Base-by-base conservation (phyloP, 2,888 invertebrate species). In the Cerastis leucographa region DNA sequence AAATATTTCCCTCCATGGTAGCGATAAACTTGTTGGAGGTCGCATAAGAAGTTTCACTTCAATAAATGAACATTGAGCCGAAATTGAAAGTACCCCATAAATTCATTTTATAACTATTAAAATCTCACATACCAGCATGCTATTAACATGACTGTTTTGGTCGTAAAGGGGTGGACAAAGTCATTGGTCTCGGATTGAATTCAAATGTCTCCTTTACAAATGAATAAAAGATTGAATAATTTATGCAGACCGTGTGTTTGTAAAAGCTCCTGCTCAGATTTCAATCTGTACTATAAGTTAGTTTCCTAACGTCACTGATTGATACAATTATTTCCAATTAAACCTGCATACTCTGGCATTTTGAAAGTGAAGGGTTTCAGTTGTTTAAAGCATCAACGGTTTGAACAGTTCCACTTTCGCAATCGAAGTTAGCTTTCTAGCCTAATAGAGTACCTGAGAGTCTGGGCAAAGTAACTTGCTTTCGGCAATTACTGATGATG, bases 61-160 rank as follows among this genome's bases (percentile, higher is more conserved):
- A n/a, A n/a, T n/a, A n/a, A n/a, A n/a, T n/a, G n/a, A n/a, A n/a
- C n/a, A n/a, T n/a, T n/a, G n/a, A n/a, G n/a, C 61, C 14, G 8
- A 71, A 64, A 62, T 68, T 71, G 51, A 79, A 84, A 81, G 69
- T 66, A 71, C 42, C 61, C n/a, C 71, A 74, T 85, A 82, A 75
- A 78, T 71, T 68, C 67, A 78, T 73, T 72, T 78, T 73, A 64
- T 61, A 69, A 74, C 82, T 71, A 72, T 75, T 75, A 69, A 72
- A 78, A 74, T 77, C 71, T 71, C 51, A 66, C 56, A 81, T 70
- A 81, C 73, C 82, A 42, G 62, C 61, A 69, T 68, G 59, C 65
- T 74, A 85, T 85, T 74, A 85, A 66, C 61, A 69, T 71, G 35
- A 19, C 25, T 40, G 1, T 66, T 72, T 22, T 14, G 44, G 71